A percentile compares a stretch with the other conserved stretches of the same genome.
These are phyloP conservation scores for Chelonus formosanus DNA, from an alignment of 2,888 invertebrate genomes.

Conservation along the genomic window DNA sequence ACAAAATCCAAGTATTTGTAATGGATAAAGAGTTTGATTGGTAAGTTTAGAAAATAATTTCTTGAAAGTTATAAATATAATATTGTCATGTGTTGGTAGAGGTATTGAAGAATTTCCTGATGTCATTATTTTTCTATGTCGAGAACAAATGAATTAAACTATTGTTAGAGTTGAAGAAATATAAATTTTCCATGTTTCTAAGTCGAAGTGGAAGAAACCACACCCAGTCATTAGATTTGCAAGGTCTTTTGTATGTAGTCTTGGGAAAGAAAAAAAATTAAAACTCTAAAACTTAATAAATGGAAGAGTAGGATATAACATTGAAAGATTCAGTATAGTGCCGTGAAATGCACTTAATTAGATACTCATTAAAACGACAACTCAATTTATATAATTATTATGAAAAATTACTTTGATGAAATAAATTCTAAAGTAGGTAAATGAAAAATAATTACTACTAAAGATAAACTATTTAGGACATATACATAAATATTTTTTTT, in stretches of 20 bases:
- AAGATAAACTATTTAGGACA: too few relatives aligned
- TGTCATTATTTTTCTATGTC: constrained; percentile 18
- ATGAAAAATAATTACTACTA: too few relatives aligned
- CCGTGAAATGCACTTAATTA: constrained; percentile 3
- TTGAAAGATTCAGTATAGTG: constrained; percentile 22
- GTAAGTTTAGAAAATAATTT: too few relatives aligned
- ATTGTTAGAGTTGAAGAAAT: constrained; percentile 21
- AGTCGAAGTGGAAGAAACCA: constrained; percentile 42
- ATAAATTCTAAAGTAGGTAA: too few relatives aligned
- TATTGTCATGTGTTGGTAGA: not conserved
- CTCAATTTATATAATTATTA: too few relatives aligned
- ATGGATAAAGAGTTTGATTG: too few relatives aligned
- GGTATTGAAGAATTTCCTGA: not conserved
- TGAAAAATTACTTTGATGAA: too few relatives aligned
- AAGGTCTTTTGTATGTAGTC: constrained; percentile 35
- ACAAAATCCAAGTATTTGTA: not conserved
- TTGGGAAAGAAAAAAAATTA: constrained; percentile 25
- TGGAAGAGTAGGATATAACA: not conserved
- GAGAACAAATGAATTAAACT: constrained; percentile 10
- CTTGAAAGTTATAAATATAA: not conserved
- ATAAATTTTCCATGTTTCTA: constrained; percentile 36
- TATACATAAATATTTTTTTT: too few relatives aligned
- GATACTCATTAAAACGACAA: too few relatives aligned
- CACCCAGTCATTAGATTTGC: constrained; percentile 49
- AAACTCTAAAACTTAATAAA: not conserved